Evolutionary conservation across 2,888 invertebrate genomes (phyloP).

Genomic region (Microdon myrmicae): DNA sequence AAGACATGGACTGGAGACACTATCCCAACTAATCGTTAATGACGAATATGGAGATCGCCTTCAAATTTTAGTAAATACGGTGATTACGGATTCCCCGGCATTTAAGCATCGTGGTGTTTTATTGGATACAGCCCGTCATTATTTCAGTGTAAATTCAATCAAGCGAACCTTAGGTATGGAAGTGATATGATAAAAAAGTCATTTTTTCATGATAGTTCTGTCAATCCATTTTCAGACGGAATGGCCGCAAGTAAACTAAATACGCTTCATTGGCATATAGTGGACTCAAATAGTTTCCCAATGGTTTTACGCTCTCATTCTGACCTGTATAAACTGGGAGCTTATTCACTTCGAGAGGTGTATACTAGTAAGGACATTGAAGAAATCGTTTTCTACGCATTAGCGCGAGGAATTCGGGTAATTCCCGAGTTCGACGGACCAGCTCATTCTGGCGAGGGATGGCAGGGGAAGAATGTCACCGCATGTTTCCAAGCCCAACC

Average conservation of each 20-base stretch:
- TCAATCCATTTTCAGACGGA: constrained; percentile 70
- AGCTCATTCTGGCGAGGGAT: constrained; percentile 84
- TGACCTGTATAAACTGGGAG: constrained; percentile 76
- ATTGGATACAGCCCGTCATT: constrained; percentile 88
- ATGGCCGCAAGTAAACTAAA: constrained; percentile 90
- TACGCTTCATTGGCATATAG: constrained; percentile 91
- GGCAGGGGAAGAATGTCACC: constrained; percentile 74
- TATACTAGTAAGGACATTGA: constrained; percentile 69
- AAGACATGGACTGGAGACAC: constrained; percentile 71
- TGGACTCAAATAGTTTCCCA: constrained; percentile 91
- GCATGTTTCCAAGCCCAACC: constrained; percentile 76
- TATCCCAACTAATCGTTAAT: constrained; percentile 54
- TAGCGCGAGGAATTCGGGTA: constrained; percentile 79
- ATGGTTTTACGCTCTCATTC: constrained; percentile 78
- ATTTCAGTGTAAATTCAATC: constrained; percentile 75
- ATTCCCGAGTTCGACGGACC: constrained; percentile 90
- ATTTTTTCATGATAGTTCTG: background rate
- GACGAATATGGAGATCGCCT: constrained; percentile 54
- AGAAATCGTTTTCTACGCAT: constrained; percentile 72
- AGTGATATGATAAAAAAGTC: constrained; percentile 7
- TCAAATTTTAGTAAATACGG: constrained; percentile 72
- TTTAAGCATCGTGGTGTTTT: constrained; percentile 87
- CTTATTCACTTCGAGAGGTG: constrained; percentile 76
- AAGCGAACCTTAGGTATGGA: constrained; percentile 75
- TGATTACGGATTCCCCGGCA: constrained; percentile 78